A percentile compares a stretch with the other conserved stretches of the same genome.
Evolutionary conservation across 2,888 invertebrate species (phyloP).

Genomic region (Nasonia oneida): DNA sequence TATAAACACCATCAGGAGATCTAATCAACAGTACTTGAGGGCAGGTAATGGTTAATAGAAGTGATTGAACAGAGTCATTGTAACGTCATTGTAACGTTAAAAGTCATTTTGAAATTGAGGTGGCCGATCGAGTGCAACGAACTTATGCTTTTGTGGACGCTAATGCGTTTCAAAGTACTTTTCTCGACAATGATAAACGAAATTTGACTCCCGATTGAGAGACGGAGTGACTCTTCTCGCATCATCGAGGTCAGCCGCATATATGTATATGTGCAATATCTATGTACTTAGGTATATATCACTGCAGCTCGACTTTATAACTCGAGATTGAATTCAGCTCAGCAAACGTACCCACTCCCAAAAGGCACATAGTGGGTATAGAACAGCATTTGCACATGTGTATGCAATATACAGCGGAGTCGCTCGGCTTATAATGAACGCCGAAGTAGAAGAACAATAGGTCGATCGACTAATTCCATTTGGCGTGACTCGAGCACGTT

Average conservation of each 20-base stretch:
- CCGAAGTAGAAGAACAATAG: neutral
- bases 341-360: neutral
- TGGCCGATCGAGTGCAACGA: too few relatives aligned
- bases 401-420: neutral
- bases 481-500: neutral
- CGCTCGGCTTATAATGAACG: neutral
- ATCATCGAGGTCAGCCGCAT: neutral
- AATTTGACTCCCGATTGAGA: too few relatives aligned
- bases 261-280: neutral
- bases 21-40: too few relatives aligned
- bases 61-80: too few relatives aligned
- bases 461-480: constrained; percentile 43
- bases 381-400: neutral
- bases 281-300: neutral
- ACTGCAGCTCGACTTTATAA: neutral
- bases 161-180: too few relatives aligned
- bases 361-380: neutral
- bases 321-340: neutral
- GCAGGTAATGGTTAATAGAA: too few relatives aligned
- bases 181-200: too few relatives aligned
- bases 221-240: too few relatives aligned
- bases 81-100: too few relatives aligned
- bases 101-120: too few relatives aligned
- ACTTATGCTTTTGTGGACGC: too few relatives aligned
- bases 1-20: too few relatives aligned